Evolutionary conservation across 2,797 vertebrate genomes (phyloP).

Genomic region (Alauda arvensis): DNA sequence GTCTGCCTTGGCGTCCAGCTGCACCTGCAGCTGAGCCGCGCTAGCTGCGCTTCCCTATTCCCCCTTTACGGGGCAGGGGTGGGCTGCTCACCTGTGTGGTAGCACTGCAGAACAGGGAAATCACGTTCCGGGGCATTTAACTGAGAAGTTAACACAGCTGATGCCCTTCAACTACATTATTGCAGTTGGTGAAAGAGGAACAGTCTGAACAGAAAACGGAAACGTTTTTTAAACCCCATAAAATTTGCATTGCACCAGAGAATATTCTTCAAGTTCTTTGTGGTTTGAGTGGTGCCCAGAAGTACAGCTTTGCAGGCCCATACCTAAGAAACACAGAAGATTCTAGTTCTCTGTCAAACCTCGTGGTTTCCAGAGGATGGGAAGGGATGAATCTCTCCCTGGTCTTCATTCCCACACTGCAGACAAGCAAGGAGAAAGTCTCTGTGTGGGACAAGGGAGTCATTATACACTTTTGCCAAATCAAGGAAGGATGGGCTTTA

Average conservation of each 20-base stretch:
- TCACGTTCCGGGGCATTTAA: neutral
- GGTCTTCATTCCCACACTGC: neutral
- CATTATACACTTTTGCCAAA: neutral
- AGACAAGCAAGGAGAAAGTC: neutral
- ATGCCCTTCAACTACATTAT: neutral
- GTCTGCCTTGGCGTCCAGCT: neutral
- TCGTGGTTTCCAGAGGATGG: neutral
- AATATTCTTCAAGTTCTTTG: neutral
- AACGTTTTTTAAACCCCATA: neutral
- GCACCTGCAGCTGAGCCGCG: neutral
- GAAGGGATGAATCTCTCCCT: neutral
- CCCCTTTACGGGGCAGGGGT: neutral
- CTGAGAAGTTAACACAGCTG: neutral
- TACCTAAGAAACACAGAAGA: neutral
- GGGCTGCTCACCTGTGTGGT: neutral
- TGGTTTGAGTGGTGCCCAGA: neutral
- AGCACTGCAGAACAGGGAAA: neutral
- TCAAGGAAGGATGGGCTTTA: neutral
- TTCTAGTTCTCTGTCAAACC: accelerated
- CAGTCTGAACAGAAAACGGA: neutral
- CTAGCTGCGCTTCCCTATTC: neutral
- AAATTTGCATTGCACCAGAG: neutral
- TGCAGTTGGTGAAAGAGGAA: neutral
- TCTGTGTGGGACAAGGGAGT: neutral
- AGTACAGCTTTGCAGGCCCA: neutral